These are phyloP conservation scores for Macropis europaea DNA, from an alignment of 2,888 invertebrate species.

Conservation along the genomic window DNA sequence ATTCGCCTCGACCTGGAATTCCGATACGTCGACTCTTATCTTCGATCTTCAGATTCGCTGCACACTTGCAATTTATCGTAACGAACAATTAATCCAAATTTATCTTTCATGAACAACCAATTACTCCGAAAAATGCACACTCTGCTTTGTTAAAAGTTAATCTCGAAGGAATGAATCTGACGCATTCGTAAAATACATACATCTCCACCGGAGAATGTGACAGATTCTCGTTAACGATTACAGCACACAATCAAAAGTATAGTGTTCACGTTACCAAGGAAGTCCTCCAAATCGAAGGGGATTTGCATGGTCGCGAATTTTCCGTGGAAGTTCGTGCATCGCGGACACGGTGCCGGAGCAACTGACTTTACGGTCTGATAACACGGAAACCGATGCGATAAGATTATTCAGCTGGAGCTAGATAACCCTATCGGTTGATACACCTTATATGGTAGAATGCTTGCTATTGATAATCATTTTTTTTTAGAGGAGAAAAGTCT, in stretches of 20 bases:
- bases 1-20: no score
- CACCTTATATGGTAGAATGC: constrained; percentile 31
- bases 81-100: no score
- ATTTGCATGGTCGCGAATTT: not conserved
- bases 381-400: constrained; percentile 37
- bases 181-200: no score
- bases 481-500: not conserved
- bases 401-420: constrained; percentile 43
- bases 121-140: no score
- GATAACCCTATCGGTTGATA: constrained; percentile 48
- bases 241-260: not conserved
- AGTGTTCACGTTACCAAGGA: constrained; percentile 49
- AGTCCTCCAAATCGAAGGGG: constrained; percentile 37
- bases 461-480: not conserved
- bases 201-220: no score
- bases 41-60: no score
- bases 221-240: not conserved
- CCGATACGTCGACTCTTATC: no score
- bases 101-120: no score
- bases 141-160: no score
- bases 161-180: no score
- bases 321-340: not conserved
- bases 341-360: not conserved
- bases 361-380: constrained; percentile 38
- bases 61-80: no score